A percentile compares a stretch with the other conserved stretches of the same genome.
Evolutionary conservation across 2,888 invertebrate genomes (phyloP).

Genomic region (Epinotia brunnichana): DNA sequence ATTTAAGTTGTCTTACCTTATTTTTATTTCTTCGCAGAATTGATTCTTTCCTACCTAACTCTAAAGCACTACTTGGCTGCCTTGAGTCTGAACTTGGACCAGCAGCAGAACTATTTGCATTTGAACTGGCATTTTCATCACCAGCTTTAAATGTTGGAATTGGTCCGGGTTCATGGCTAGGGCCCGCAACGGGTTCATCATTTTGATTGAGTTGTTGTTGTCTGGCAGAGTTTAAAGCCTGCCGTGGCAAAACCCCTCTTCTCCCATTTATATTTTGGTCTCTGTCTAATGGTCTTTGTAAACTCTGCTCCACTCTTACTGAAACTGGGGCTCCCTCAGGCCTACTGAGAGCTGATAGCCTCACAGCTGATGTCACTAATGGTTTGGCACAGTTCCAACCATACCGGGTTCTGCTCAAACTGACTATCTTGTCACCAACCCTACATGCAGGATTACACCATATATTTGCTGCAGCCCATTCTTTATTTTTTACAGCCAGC

Average conservation of each 20-base stretch:
- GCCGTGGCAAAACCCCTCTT: conserved; percentile 83
- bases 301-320: conserved; percentile 78
- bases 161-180: conserved; percentile 67
- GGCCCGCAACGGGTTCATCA: conserved; percentile 75
- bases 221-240: conserved; percentile 58
- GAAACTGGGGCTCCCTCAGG: conserved; percentile 77
- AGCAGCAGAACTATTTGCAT: conserved; percentile 53
- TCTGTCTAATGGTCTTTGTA: conserved; percentile 82
- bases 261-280: conserved; percentile 90
- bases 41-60: conserved; percentile 67
- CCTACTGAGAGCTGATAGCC: conserved; percentile 71
- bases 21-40: conserved; percentile 71
- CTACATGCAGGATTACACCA: conserved; percentile 97
- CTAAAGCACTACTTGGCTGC: conserved; percentile 58
- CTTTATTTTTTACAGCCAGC: conserved; percentile 89
- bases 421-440: conserved; percentile 89
- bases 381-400: conserved; percentile 81
- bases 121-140: conserved; percentile 58
- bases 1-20: conserved; percentile 55
- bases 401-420: conserved; percentile 86
- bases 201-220: conserved; percentile 57
- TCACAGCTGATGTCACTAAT: conserved; percentile 82
- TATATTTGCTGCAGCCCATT: conserved; percentile 92
- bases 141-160: conserved; percentile 49
- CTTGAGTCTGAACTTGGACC: conserved; percentile 60